Base-by-base conservation (phyloP, 2,113 vertebrate genomes). In the Pagrus major region DNA sequence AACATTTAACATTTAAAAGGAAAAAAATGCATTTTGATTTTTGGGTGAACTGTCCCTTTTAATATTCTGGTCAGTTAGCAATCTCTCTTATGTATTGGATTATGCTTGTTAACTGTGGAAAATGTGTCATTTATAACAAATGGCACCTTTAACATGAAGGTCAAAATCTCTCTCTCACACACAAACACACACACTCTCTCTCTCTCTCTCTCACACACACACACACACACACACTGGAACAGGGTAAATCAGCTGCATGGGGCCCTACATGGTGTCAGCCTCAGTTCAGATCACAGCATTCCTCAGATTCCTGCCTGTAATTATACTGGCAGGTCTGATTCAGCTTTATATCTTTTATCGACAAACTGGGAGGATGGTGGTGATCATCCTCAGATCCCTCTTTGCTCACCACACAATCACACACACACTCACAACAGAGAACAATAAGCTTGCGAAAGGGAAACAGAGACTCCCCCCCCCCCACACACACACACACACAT, bases 281-380 rank as follows among this genome's bases (percentile, higher is more conserved):
- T 71, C 67, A 78, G 69, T 86, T 87, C 77, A 85, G 81, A 89
- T 89, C 91, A 81, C 83, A 86, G 83, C 92, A 92, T 94, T 93
- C 88, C 63, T 91, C 73, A 88, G 83, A 93, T 93, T 93, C 90
- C 88, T 85, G 56, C 49, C 73, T 84, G 76, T 89, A 86, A 92
- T 89, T 90, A 90, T 66, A 66, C 81, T 72, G 68, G 64, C 86
- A 85, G 78, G 51, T 82, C 71, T 81, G 82, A 91, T 87, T 90
- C 73, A 88, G 71, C 80, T 80, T 68, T 69, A 80, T 83, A 60
- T 85, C 37, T 83, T 84, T 75, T 73, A 82, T 81, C 51, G 29
- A 76, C 72, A 52, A 75, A 67, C 73, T 25, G 21, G 44, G 49
- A 83, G 18, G 49, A 74, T 20, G 39, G 51, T 29, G 52, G 54